Evolutionary conservation across 92 coral and sea anemone species (phyloP).

Genomic region (Parazoanthus swiftii): DNA sequence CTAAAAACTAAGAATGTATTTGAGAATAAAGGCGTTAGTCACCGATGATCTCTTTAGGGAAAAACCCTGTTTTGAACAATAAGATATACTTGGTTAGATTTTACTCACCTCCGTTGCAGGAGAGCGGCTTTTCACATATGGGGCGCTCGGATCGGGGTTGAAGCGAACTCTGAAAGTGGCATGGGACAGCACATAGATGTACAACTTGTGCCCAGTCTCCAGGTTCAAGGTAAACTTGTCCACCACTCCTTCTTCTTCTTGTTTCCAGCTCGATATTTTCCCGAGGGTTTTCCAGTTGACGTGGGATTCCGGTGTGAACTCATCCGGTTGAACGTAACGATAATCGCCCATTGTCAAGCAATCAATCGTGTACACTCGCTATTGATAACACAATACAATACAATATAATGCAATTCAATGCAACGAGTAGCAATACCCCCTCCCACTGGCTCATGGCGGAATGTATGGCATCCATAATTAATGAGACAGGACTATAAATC

Average conservation of each 20-base stretch:
- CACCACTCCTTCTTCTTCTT: constrained; percentile 71
- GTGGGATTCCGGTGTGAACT: constrained; percentile 76
- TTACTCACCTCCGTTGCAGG: constrained; percentile 64
- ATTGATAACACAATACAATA: neutral
- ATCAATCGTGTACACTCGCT: neutral
- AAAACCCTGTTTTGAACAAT: neutral
- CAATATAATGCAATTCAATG: too few species aligned
- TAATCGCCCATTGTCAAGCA: constrained; percentile 34
- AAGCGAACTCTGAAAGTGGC: constrained; percentile 70
- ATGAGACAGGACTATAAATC: too few species aligned
- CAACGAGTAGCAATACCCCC: too few species aligned
- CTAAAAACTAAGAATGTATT: too few species aligned
- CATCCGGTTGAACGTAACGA: constrained; percentile 75
- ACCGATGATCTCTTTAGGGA: neutral
- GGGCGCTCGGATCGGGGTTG: constrained; percentile 68
- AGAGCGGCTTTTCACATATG: constrained; percentile 71
- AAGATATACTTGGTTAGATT: neutral
- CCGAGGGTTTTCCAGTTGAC: constrained; percentile 62
- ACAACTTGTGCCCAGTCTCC: constrained; percentile 64
- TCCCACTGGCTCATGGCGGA: too few species aligned
- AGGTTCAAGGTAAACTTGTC: constrained; percentile 67
- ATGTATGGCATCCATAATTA: too few species aligned
- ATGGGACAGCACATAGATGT: constrained; percentile 73
- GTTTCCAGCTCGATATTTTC: constrained; percentile 61
- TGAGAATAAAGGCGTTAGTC: too few species aligned